Conservation (phyloP, 2,888 invertebrate genomes). For the Athalia rosae region DNA sequence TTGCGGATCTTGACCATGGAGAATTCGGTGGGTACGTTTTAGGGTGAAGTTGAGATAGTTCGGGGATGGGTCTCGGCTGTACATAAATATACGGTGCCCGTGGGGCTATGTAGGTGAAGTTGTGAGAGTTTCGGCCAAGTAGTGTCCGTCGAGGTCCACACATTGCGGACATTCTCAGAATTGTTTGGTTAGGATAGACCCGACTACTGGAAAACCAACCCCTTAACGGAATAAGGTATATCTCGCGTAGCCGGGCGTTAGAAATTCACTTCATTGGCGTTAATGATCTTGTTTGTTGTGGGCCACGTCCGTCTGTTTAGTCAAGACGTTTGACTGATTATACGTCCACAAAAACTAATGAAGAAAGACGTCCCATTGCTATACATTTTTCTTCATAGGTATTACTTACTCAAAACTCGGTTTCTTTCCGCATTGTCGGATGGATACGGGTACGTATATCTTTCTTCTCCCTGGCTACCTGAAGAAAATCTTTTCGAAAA, state of each 20-base stretch:
- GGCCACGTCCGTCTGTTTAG: constrained; percentile 41
- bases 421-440: too few relatives aligned
- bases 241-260: neutral
- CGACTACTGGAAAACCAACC: constrained; percentile 39
- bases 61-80: too few relatives aligned
- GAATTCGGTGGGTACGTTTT: too few relatives aligned
- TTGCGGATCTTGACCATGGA: too few relatives aligned
- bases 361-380: constrained; percentile 25
- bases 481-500: too few relatives aligned
- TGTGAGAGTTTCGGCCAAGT: neutral
- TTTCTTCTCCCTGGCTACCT: too few relatives aligned
- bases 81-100: too few relatives aligned
- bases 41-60: too few relatives aligned
- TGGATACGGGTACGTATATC: too few relatives aligned
- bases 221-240: constrained; percentile 5
- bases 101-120: too few relatives aligned
- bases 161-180: constrained; percentile 39
- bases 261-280: constrained; percentile 32
- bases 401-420: neutral
- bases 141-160: neutral
- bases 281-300: constrained; percentile 45
- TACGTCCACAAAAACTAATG: constrained; percentile 25
- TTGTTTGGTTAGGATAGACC: constrained; percentile 39
- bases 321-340: constrained; percentile 45
- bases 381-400: neutral